Base-by-base conservation (phyloP, 2,113 vertebrate genomes). In the Ceratotherium simum region DNA sequence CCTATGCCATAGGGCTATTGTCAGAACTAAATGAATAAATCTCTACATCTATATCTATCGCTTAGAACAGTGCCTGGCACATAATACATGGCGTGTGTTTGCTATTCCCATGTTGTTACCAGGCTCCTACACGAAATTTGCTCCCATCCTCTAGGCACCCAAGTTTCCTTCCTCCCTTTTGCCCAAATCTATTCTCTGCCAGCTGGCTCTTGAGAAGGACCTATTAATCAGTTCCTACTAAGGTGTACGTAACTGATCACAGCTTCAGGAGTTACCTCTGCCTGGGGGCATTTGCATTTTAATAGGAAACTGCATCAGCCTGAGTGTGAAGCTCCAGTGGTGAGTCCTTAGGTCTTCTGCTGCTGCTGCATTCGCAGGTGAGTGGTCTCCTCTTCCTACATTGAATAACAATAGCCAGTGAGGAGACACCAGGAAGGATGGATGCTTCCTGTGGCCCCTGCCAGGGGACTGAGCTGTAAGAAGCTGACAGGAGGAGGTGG, bases 1-100 rank as follows among this genome's bases (percentile, higher is more conserved):
- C 12, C 9, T 25, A 3, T 0, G 1, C 46, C n/a, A 4, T 2
- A 27, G 39, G 4, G 13, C 13, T 33, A 0, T 4, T 21, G 29
- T 79, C 80, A 75, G 64, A 79, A 75, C 31, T 48, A 82, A 39
- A 31, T 46, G 73, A 78, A 18, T 27, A 56, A 42, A 58, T 33
- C 36, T 42, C 11, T n/a, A 13, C 29, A 12, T 31, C 31, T 70
- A 3, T 16, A 27, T 29, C 42, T 65, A 0, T 23, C 16, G 65
- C 33, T 70, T 36, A 58, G 29, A 56, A n/a, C 3, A 11, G 58
- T 16, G 29, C 56, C 65, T 67, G 79, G 58, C 54, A 70, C 5
- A 1, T 12, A 17, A n/a, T 2, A 33, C n/a, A 0, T 7, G 56
- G 14, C 21, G n/a, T 51, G 8, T 4, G 21, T 6, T 81, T 60